Evolutionary conservation across 2,113 vertebrate species (phyloP).

Genomic region (Ciconia maguari): DNA sequence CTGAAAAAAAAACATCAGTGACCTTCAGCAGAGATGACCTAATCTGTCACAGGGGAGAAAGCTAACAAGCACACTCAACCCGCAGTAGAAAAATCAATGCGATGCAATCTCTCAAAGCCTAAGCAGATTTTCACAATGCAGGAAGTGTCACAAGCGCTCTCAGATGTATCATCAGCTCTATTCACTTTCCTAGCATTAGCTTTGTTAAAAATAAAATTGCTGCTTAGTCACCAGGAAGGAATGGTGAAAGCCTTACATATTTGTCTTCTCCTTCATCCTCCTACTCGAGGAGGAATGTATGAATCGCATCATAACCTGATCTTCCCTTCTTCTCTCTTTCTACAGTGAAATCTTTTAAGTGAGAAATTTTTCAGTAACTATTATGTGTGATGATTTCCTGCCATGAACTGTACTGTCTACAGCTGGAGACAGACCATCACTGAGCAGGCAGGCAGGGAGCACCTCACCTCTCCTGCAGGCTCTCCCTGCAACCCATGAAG

Average conservation of each 20-base stretch:
- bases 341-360: not conserved
- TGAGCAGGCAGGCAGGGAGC: not conserved
- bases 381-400: not conserved
- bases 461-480: accelerated
- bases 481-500: not conserved
- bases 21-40: not conserved
- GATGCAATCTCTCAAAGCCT: not conserved
- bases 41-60: not conserved
- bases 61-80: not conserved
- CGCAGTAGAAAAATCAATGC: not conserved
- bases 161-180: not conserved
- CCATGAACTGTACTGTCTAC: not conserved
- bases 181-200: not conserved
- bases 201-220: conserved; percentile 5
- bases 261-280: not conserved
- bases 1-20: not conserved
- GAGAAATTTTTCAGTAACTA: not conserved
- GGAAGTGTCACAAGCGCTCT: not conserved
- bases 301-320: not conserved
- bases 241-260: not conserved
- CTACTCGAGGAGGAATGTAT: not conserved
- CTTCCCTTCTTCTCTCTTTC: not conserved
- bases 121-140: not conserved
- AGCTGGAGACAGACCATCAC: conserved; percentile 30
- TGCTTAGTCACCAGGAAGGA: conserved; percentile 20